Evolutionary conservation across 2,113 vertebrate species (phyloP).

Genomic region (Megalops atlanticus): DNA sequence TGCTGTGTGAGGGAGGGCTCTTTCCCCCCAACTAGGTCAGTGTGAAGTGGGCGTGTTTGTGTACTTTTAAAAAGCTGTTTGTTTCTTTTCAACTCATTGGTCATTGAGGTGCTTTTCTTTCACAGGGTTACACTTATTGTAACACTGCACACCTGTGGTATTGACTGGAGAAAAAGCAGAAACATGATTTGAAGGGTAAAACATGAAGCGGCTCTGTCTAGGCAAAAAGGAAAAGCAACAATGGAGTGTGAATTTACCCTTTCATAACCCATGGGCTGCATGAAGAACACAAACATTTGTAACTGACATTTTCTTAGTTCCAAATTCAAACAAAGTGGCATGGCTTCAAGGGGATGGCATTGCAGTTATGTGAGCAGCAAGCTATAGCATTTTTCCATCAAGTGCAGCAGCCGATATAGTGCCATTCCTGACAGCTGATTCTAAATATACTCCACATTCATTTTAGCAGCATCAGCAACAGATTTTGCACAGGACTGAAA

Average conservation of each 20-base stretch:
- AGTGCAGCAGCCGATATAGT: neutral
- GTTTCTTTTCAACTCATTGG: neutral
- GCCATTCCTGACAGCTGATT: constrained; percentile 5
- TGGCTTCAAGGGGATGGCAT: neutral
- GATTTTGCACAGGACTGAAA: neutral
- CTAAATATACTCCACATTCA: neutral
- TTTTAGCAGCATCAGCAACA: neutral
- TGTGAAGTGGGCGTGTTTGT: neutral
- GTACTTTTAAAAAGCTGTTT: neutral
- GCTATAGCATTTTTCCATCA: neutral
- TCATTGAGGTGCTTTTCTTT: neutral
- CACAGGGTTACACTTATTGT: neutral
- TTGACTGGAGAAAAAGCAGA: no score
- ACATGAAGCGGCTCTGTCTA: neutral
- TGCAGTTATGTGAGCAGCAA: neutral
- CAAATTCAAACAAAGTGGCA: neutral
- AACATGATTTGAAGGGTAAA: no score
- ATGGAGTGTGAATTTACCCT: neutral
- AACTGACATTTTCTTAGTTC: neutral
- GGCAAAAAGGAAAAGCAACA: neutral
- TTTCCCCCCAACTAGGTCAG: neutral
- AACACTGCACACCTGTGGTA: neutral
- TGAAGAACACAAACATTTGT: neutral
- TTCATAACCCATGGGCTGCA: neutral
- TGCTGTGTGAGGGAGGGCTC: neutral